These are phyloP conservation scores for Eugnorisma glareosa DNA, from an alignment of 2,888 invertebrate genomes.

Conservation along the genomic window DNA sequence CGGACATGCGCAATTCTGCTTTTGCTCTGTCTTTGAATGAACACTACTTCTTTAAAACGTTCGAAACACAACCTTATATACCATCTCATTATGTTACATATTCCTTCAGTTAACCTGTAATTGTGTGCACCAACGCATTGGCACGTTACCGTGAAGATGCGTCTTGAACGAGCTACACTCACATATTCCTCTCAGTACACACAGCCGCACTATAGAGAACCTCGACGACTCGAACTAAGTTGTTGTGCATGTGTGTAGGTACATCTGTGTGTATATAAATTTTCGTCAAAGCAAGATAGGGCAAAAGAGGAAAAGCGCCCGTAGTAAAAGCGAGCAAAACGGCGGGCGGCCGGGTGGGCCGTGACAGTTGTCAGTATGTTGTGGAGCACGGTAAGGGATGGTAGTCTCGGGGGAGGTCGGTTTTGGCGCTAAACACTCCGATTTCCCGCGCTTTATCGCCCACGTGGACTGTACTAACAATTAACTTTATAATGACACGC, in stretches of 20 bases:
- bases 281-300: constrained; percentile 87
- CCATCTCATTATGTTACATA: constrained; percentile 70
- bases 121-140: constrained; percentile 83
- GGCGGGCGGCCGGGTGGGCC: constrained; percentile 80
- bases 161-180: constrained; percentile 74
- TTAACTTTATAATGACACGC: constrained; percentile 71
- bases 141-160: constrained; percentile 79
- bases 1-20: constrained; percentile 86
- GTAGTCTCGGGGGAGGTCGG: constrained; percentile 79
- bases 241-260: constrained; percentile 82
- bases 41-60: constrained; percentile 68
- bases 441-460: constrained; percentile 81
- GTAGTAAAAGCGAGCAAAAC: constrained; percentile 85
- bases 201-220: constrained; percentile 66
- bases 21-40: constrained; percentile 76
- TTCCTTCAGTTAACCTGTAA: constrained; percentile 67
- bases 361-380: constrained; percentile 87
- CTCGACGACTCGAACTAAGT: constrained; percentile 74
- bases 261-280: constrained; percentile 82
- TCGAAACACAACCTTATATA: constrained; percentile 75
- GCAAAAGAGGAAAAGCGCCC: constrained; percentile 86
- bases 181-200: constrained; percentile 72
- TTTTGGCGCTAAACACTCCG: constrained; percentile 82
- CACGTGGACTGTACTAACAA: constrained; percentile 78
- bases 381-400: constrained; percentile 82